Conservation (phyloP, 2,113 vertebrate species). For the Chaetodon auriga region DNA sequence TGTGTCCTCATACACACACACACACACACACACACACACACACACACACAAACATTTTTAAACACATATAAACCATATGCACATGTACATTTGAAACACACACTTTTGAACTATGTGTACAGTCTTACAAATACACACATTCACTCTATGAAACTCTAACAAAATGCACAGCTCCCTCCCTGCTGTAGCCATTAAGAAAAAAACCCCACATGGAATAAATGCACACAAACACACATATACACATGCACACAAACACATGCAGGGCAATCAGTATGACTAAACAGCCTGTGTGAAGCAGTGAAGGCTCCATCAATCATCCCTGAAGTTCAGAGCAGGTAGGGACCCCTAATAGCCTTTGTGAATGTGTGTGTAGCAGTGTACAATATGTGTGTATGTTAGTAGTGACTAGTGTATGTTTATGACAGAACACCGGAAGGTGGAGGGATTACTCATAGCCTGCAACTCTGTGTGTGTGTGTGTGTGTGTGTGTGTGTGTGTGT, state of each 20-base stretch:
- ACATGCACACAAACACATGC: conserved; percentile 29
- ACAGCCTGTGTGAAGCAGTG: conserved; percentile 63
- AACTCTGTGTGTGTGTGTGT: neutral
- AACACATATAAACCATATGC: neutral
- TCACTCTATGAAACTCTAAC: neutral
- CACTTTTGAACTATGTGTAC: neutral
- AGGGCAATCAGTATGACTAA: conserved; percentile 68
- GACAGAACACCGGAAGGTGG: neutral
- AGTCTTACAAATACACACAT: neutral
- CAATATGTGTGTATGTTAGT: conserved; percentile 17
- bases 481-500: neutral
- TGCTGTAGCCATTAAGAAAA: conserved; percentile 9
- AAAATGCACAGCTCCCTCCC: neutral
- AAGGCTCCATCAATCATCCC: conserved; percentile 72
- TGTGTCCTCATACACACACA: neutral
- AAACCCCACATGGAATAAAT: conserved; percentile 9
- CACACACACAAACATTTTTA: neutral
- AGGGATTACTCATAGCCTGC: conserved; percentile 44
- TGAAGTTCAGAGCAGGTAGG: conserved; percentile 59
- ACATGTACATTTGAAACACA: neutral
- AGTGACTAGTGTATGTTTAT: conserved; percentile 24
- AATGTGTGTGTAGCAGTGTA: conserved; percentile 16
- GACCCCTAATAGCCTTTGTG: conserved; percentile 58
- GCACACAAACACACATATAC: neutral
- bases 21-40: neutral